phyloP scores from a whole-genome alignment of 92 coral and sea anemone genomes.

The Paramuricea clavata region DNA sequence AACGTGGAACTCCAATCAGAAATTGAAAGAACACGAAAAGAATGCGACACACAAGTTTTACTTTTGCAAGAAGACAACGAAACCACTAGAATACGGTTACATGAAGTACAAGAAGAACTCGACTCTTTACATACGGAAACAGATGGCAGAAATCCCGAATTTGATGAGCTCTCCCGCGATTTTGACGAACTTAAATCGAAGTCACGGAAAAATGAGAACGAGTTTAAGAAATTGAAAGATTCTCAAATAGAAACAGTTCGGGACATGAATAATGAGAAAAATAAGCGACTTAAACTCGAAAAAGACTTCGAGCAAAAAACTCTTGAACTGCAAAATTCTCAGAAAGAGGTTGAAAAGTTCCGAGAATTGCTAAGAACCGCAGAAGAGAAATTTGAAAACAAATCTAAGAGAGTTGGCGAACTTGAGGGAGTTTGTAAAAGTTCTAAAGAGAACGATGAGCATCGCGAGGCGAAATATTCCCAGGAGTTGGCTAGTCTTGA shows the following conservation, averaged over 20 bases:
- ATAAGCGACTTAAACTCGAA: constrained; percentile 34
- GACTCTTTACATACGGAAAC: constrained; percentile 24
- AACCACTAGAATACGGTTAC: constrained; percentile 47
- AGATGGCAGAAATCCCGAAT: constrained; percentile 15
- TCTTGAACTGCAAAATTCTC: not conserved
- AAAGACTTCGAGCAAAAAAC: not conserved
- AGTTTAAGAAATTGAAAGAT: not conserved
- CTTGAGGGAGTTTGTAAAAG: constrained; percentile 3
- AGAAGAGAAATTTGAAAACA: not conserved
- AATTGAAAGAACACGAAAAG: constrained; percentile 46
- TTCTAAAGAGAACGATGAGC: not conserved
- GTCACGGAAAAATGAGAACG: not conserved
- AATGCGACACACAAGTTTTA: constrained; percentile 48
- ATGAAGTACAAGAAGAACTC: constrained; percentile 29
- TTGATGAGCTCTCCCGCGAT: not conserved
- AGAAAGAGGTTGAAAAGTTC: not conserved
- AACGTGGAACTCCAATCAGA: constrained; percentile 44
- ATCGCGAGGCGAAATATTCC: not conserved
- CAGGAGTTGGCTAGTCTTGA: constrained; percentile 50
- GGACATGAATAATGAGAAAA: constrained; percentile 28
- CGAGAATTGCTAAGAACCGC: not conserved
- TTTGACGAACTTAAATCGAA: constrained; percentile 30
- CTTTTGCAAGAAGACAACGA: constrained; percentile 62
- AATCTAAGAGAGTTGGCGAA: constrained; percentile 37
- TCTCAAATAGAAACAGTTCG: constrained; percentile 8